Percentiles rank a stretch among this genome's conserved stretches.
Conservation (phyloP, 2,797 vertebrate species). For the Passerculus sandwichensis region DNA sequence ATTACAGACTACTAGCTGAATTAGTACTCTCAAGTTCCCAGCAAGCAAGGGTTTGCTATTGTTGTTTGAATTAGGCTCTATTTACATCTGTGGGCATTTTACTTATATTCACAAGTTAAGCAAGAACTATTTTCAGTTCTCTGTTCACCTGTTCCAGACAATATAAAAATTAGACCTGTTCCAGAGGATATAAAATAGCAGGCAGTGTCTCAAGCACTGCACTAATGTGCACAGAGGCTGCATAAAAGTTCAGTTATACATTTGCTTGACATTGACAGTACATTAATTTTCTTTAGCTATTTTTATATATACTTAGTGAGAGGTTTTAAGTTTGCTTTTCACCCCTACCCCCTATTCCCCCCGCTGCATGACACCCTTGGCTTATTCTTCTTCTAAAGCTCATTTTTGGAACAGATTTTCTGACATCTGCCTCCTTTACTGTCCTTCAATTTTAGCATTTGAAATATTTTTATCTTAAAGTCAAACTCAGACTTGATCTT, state of each 20-base stretch:
- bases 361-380: fast-evolving
- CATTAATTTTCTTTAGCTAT: neutral
- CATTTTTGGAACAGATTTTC: neutral
- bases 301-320: neutral
- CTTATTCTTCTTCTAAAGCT: neutral
- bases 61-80: neutral
- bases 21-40: neutral
- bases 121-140: neutral
- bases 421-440: neutral
- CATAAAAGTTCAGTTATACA: neutral
- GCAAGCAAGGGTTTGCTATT: neutral
- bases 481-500: neutral
- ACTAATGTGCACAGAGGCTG: neutral
- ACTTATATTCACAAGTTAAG: neutral
- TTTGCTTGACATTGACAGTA: neutral
- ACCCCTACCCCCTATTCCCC: fast-evolving
- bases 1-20: neutral
- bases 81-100: neutral
- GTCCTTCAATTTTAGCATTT: neutral
- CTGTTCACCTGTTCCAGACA: neutral
- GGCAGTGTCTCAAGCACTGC: fast-evolving
- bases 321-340: neutral
- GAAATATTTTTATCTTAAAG: neutral
- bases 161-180: neutral
- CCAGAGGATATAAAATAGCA: neutral